Conservation (phyloP, 1,140 invertebrate genomes). For the Brachionus plicatilis region DNA sequence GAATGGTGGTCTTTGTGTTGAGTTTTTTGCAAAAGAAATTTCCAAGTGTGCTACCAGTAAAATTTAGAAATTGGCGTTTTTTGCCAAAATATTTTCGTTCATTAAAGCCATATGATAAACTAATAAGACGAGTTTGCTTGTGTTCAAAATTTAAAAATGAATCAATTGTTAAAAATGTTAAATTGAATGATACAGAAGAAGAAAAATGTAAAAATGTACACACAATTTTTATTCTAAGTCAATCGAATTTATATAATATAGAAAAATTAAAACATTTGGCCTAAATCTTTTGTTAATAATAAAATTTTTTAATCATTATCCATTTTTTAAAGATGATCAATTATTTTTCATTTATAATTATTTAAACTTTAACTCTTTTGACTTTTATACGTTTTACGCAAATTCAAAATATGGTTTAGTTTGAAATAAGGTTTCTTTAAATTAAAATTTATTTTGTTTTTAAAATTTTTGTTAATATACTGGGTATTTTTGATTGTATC, state of each 20-base stretch:
- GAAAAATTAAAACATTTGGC: background rate
- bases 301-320: background rate
- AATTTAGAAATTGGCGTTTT: constrained; percentile 21
- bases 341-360: too few relatives aligned
- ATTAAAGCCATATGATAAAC: constrained; percentile 31
- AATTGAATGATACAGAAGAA: background rate
- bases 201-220: background rate
- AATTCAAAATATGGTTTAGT: too few relatives aligned
- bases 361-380: too few relatives aligned
- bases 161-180: background rate
- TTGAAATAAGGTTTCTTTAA: too few relatives aligned
- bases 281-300: background rate
- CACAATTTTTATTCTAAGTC: background rate
- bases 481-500: too few relatives aligned
- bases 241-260: background rate
- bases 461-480: too few relatives aligned
- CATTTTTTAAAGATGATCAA: too few relatives aligned
- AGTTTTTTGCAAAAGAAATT: background rate
- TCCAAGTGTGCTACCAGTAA: background rate
- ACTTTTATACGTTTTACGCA: too few relatives aligned
- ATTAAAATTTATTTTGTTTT: too few relatives aligned
- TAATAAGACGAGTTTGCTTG: background rate
- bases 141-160: background rate
- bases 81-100: constrained; percentile 8
- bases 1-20: background rate